Conservation (phyloP, 2,113 vertebrate species). For the Microtus ochrogaster region DNA sequence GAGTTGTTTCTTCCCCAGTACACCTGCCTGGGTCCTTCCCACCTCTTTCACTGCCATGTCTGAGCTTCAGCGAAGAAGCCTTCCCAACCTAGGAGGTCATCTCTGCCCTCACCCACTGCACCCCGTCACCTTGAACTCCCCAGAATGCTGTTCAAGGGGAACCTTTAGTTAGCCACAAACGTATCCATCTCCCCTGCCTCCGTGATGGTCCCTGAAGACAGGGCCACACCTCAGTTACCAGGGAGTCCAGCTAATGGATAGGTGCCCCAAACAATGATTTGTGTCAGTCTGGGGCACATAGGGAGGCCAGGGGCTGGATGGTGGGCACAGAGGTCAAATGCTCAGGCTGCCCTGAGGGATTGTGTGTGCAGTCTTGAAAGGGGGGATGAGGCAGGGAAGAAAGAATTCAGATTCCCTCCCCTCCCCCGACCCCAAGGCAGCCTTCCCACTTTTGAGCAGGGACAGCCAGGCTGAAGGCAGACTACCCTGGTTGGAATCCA, state of each 20-base stretch:
- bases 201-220: background rate
- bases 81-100: background rate
- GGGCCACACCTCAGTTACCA: background rate
- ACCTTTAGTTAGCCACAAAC: accelerated
- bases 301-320: background rate
- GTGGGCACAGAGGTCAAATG: background rate
- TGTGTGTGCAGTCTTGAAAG: background rate
- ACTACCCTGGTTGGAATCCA: background rate
- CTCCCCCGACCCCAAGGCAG: accelerated
- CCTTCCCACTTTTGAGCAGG: background rate
- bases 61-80: background rate
- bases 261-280: too few relatives aligned
- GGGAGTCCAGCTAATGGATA: background rate
- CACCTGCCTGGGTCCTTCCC: background rate
- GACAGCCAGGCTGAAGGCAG: background rate
- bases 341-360: background rate
- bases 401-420: background rate
- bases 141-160: background rate
- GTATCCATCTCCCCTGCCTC: background rate
- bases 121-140: background rate
- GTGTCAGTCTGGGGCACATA: background rate
- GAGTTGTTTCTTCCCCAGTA: background rate
- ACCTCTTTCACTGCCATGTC: background rate
- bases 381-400: background rate
- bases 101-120: accelerated